These are phyloP conservation scores for Linhomoeus sp. DNA, from an alignment of 2,888 invertebrate genomes.

Conservation along the genomic window DNA sequence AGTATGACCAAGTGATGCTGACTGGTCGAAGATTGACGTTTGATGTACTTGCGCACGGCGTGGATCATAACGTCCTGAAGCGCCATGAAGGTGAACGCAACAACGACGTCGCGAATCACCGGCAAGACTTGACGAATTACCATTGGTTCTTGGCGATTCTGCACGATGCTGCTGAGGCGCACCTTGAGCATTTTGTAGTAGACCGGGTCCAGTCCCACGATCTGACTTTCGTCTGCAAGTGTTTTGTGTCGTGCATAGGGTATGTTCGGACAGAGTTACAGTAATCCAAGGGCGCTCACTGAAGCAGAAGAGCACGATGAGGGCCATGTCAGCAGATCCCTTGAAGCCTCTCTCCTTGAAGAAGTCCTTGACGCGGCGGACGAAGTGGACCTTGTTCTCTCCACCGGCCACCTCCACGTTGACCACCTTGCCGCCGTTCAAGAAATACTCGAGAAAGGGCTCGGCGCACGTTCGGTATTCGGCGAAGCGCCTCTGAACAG, in stretches of 20 bases:
- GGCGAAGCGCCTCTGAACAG: conserved; percentile 1
- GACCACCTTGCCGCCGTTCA: not conserved
- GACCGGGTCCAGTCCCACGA: conserved; percentile 2
- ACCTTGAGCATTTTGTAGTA: conserved; percentile 5
- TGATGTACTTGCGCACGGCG: not conserved
- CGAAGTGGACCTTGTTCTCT: not conserved
- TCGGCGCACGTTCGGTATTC: not conserved
- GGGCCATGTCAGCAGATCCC: not conserved
- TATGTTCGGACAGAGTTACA: not conserved
- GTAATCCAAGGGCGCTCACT: conserved; percentile 1
- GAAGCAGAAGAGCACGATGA: conserved; percentile 3
- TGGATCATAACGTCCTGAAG: not conserved
- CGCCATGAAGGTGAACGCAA: not conserved
- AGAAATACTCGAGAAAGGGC: conserved; percentile 5
- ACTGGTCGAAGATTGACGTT: not conserved
- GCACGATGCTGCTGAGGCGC: conserved; percentile 2
- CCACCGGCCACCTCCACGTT: not conserved
- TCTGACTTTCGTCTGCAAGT: not conserved
- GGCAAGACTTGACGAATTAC: too few species aligned
- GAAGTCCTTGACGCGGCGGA: not conserved
- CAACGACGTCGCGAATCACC: too few species aligned
- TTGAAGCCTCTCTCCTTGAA: conserved; percentile 1
- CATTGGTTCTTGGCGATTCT: not conserved
- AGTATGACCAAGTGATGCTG: conserved; percentile 1
- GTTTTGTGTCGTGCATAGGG: too few species aligned